Base-by-base conservation (phyloP, 2,888 invertebrate genomes). In the Oeneis ivallda region DNA sequence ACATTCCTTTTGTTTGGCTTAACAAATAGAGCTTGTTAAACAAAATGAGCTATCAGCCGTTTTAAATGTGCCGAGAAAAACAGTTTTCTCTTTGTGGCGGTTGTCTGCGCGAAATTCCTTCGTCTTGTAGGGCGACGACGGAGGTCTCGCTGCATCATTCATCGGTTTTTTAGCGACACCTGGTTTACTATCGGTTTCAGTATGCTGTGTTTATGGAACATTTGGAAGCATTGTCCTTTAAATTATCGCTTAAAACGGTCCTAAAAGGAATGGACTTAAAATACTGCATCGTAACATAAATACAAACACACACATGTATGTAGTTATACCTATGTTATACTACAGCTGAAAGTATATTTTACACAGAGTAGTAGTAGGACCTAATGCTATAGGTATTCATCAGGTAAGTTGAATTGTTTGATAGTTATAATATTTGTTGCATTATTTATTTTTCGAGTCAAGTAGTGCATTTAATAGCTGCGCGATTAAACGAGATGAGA, bases 71-170 rank as follows among this genome's bases (percentile, higher is more conserved):
- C 65, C 67, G 67, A 81, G 82, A 88, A 89, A 90, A 88, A 89
- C 79, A 64, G 71, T 79, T 80, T 78, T 78, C 79, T 79, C 83
- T 86, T 86, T 84, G 81, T 82, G 78, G 75, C 80, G 76, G 77
- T 78, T 83, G 85, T 84, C 84, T 85, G 87, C 83, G 86, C 80
- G 82, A 86, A 86, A 91, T 91, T 86, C 91, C 77, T 81, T 86
- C 79, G 83, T 82, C 85, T 82, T 89, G 89, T 89, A 85, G 85
- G 81, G 86, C 83, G 75, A 78, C 74, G 74, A 78, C 73, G 84
- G 87, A 77, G 79, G 86, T 87, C 87, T 83, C 89, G 80, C 89
- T 91, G 89, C 86, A 91, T 92, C 86, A 91, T 91, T 91, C 89
- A 92, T 87, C 78, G 64, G 80, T 82, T 91, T 91, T 92, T 92